Conservation (phyloP, 2,888 invertebrate genomes). For the Leucoma salicis region DNA sequence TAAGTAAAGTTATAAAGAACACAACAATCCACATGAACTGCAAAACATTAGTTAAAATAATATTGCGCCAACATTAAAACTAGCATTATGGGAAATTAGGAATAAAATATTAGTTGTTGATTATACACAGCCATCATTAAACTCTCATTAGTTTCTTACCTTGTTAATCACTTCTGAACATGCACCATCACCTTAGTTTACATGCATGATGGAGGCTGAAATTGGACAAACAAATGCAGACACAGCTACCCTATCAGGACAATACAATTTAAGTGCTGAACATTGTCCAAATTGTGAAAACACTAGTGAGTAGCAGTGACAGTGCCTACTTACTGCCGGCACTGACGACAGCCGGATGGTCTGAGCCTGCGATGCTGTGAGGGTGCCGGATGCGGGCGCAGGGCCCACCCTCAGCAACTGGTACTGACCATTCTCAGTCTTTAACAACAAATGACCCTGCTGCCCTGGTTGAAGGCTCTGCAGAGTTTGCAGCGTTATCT, state of each 20-base stretch:
- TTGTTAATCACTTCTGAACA: slow-evolving; percentile 61
- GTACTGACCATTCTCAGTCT: slow-evolving; percentile 98
- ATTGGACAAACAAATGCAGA: slow-evolving; percentile 45
- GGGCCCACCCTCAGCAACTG: slow-evolving; percentile 95
- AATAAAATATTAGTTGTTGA: slow-evolving; percentile 32
- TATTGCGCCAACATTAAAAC: slow-evolving; percentile 34
- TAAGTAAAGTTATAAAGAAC: too few relatives aligned
- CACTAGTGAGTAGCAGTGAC: slow-evolving; percentile 33
- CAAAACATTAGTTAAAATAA: background rate
- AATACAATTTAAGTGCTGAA: slow-evolving; percentile 15
- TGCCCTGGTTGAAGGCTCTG: slow-evolving; percentile 93
- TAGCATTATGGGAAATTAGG: slow-evolving; percentile 15
- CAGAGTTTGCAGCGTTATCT: slow-evolving; percentile 94
- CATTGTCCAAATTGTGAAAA: slow-evolving; percentile 30
- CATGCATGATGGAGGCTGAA: slow-evolving; percentile 61
- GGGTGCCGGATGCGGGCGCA: slow-evolving; percentile 83
- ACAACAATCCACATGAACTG: too few relatives aligned
- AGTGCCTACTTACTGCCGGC: slow-evolving; percentile 92
- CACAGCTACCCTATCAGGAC: slow-evolving; percentile 17
- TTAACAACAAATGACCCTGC: slow-evolving; percentile 94
- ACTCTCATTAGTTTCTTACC: slow-evolving; percentile 53
- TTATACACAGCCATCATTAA: slow-evolving; percentile 42
- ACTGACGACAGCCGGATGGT: slow-evolving; percentile 93
- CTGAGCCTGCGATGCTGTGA: slow-evolving; percentile 84
- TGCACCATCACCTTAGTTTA: slow-evolving; percentile 67